Evolutionary conservation across 1,140 invertebrate genomes (phyloP), one percentile per base, ranked within the genome.

Genomic region (Drosophila yakuba): DNA sequence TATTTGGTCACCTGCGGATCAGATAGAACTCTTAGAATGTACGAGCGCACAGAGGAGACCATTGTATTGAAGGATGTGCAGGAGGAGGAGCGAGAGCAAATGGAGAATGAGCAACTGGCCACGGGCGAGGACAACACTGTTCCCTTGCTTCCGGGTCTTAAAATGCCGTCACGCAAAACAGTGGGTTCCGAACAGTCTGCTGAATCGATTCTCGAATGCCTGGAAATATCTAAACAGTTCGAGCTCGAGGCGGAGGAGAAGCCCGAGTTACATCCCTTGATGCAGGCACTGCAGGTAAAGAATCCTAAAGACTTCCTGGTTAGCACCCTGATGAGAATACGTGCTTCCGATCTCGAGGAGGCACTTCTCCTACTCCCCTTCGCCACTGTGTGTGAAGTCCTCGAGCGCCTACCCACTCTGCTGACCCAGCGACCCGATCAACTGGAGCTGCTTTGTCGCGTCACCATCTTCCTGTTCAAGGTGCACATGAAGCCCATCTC

Each of bases 1-100:
- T 96, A 95, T 93, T 93, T 97, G 41, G 95, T 96, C 3, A 96
- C 96, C 25, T 96, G 96, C 80, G 98, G 98, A 39, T 95, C 97
- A 7, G 99, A 99, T 93, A 95, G 95, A 78, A 96, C 97, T 17
- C 91, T 99, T 45, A 94, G 99, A 28, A 91, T 99, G 28, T 99
- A 95, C 94, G 95, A 98, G 90, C 96, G 96, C 84, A 97, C 97
- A 1, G 94, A 96, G 48, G 98, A 99, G 93, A 95, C 96, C 1
- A 93, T 99, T 36, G 96, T 99, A 38, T 93, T 99, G 7, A 96
- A 98, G 89, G 99, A 99, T 92, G 95, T 98, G 76, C 95, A 96
- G 78, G 98, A 99, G 93, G 94, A 95, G 72, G 96, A 97, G 90
- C 94, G 97, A 39, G 96, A 96, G 89, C 94, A 94, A 66, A 92